Evolutionary conservation across 2,113 vertebrate species (phyloP).

Genomic region (Poeciliopsis prolifica): DNA sequence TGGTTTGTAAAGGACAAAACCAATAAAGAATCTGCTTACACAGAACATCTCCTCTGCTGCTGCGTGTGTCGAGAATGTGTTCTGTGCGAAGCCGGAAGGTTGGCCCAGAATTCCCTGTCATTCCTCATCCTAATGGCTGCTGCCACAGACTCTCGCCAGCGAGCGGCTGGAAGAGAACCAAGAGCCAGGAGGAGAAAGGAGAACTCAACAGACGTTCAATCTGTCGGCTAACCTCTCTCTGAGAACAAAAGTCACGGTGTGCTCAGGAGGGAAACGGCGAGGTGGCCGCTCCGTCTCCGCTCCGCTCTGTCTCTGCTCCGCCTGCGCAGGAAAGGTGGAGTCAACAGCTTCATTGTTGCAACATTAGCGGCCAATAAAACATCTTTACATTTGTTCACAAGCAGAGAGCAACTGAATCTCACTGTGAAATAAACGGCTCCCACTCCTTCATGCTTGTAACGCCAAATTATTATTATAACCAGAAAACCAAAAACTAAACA

Average conservation of each 20-base stretch:
- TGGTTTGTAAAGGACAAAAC: constrained; percentile 8
- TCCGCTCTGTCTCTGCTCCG: no score
- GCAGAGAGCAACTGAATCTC: neutral
- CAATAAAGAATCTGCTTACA: constrained; percentile 24
- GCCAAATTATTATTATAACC: no score
- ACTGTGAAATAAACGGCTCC: no score
- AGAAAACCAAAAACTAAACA: no score
- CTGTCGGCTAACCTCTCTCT: constrained; percentile 37
- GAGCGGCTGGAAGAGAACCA: constrained; percentile 58
- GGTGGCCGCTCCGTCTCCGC: constrained; percentile 10
- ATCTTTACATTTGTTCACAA: neutral
- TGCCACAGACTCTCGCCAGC: constrained; percentile 72
- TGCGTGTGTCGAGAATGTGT: constrained; percentile 62
- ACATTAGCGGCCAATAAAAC: neutral
- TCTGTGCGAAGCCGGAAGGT: constrained; percentile 66
- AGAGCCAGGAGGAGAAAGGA: constrained; percentile 62
- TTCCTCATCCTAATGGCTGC: constrained; percentile 78
- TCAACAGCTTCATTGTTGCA: neutral
- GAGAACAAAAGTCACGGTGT: constrained; percentile 32
- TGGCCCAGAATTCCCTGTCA: constrained; percentile 69
- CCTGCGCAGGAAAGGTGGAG: neutral
- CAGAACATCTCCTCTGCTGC: constrained; percentile 16
- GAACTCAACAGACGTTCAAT: constrained; percentile 61
- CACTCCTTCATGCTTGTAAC: neutral
- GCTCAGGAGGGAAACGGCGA: constrained; percentile 13